Conservation (phyloP, 2,888 invertebrate genomes). For the Mesorhabditis sp. region DNA sequence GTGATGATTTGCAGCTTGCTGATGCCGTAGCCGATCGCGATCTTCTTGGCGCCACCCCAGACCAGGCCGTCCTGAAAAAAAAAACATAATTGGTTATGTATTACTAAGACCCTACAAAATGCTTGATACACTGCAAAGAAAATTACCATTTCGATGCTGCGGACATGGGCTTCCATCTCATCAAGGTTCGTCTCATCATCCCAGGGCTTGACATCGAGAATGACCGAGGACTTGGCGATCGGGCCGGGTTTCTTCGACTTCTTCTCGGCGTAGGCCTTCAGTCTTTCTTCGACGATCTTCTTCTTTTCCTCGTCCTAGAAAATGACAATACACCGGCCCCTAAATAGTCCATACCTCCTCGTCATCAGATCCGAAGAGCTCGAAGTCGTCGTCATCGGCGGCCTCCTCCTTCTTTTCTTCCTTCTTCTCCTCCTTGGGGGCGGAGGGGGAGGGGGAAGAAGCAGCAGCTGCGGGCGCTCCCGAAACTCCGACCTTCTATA, state of each 20-base stretch:
- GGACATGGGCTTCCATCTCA: constrained; percentile 77
- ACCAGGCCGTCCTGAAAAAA: constrained; percentile 76
- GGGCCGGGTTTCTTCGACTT: constrained; percentile 86
- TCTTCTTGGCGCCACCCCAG: constrained; percentile 77
- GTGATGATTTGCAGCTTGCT: constrained; percentile 53
- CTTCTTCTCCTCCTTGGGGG: neutral
- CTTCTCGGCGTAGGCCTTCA: constrained; percentile 87
- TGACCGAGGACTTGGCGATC: constrained; percentile 90
- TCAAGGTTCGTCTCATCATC: constrained; percentile 90
- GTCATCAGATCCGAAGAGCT: constrained; percentile 55
- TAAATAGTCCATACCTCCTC: constrained; percentile 41
- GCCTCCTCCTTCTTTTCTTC: constrained; percentile 11
- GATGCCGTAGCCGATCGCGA: constrained; percentile 47
- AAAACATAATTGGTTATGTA: neutral
- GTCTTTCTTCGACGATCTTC: constrained; percentile 78
- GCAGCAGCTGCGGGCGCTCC: constrained; percentile 19
- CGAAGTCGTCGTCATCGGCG: constrained; percentile 45
- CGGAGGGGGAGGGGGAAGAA: constrained; percentile 16
- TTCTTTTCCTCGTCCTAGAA: constrained; percentile 49
- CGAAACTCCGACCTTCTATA: constrained; percentile 7
- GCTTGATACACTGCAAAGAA: neutral
- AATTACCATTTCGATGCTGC: constrained; percentile 68
- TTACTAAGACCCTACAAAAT: too few relatives aligned
- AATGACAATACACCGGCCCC: constrained; percentile 25
- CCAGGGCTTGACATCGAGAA: constrained; percentile 96